A percentile compares a stretch with the other conserved stretches of the same genome.
phyloP scores from a whole-genome alignment of 1,140 invertebrate species.

The Antheraea pernyi region DNA sequence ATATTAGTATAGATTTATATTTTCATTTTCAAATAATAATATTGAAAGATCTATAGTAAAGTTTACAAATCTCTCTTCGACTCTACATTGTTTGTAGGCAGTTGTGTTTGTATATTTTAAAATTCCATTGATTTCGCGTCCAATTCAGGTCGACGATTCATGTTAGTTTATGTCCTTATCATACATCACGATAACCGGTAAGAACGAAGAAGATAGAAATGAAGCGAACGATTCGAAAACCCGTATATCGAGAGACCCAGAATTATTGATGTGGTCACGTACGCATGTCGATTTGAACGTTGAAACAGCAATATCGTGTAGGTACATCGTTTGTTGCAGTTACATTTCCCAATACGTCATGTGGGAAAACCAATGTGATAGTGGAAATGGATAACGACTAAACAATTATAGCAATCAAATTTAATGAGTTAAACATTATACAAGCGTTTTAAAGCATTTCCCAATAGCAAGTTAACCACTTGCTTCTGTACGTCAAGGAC shows the following conservation, averaged over 20 bases:
- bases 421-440: too few relatives aligned
- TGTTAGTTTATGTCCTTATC: neutral
- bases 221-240: neutral
- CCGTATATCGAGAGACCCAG: neutral
- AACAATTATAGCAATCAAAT: too few relatives aligned
- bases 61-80: neutral
- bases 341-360: neutral
- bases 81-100: neutral
- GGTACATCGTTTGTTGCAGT: neutral
- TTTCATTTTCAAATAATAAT: too few relatives aligned
- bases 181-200: neutral
- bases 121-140: slow-evolving; percentile 4
- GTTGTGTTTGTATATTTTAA: neutral
- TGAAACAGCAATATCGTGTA: neutral
- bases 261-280: slow-evolving; percentile 3
- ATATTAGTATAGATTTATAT: too few relatives aligned
- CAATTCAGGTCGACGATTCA: neutral
- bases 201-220: neutral
- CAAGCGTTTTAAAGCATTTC: too few relatives aligned
- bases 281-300: neutral
- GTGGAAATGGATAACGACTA: too few relatives aligned
- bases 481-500: too few relatives aligned
- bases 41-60: neutral
- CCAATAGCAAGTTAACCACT: too few relatives aligned
- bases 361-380: too few relatives aligned